Evolutionary conservation across 2,888 invertebrate genomes (phyloP).

Genomic region (Lasius platythorax): DNA sequence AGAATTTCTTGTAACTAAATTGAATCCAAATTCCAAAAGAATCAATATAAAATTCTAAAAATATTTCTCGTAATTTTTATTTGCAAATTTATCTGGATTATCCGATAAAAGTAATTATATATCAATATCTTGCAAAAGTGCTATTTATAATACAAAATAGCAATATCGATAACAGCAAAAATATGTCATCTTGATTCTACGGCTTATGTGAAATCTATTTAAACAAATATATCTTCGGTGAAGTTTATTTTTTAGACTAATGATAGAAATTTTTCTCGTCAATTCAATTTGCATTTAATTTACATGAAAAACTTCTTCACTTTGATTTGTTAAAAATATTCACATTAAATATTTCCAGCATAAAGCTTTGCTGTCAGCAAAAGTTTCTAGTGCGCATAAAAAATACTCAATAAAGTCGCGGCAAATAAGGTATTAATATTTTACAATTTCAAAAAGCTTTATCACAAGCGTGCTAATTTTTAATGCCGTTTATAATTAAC

Average conservation of each 20-base stretch:
- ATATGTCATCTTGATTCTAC: background rate
- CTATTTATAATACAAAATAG: background rate
- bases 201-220: background rate
- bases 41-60: background rate
- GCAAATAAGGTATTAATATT: conserved; percentile 35
- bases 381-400: conserved; percentile 1
- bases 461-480: conserved; percentile 24
- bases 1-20: background rate
- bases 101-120: background rate
- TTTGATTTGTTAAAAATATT: background rate
- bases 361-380: conserved; percentile 7
- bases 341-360: background rate
- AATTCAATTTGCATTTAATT: conserved; percentile 34
- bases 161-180: background rate
- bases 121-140: background rate
- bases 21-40: background rate
- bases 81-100: background rate
- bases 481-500: conserved; percentile 36
- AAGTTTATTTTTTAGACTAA: conserved; percentile 11
- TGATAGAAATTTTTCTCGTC: background rate
- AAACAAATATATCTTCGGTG: background rate
- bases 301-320: conserved; percentile 22
- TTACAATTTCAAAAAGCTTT: conserved; percentile 25
- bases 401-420: conserved; percentile 18
- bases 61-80: background rate